Conservation (phyloP, 2,113 vertebrate species). For the Phylloscopus trochilus region DNA sequence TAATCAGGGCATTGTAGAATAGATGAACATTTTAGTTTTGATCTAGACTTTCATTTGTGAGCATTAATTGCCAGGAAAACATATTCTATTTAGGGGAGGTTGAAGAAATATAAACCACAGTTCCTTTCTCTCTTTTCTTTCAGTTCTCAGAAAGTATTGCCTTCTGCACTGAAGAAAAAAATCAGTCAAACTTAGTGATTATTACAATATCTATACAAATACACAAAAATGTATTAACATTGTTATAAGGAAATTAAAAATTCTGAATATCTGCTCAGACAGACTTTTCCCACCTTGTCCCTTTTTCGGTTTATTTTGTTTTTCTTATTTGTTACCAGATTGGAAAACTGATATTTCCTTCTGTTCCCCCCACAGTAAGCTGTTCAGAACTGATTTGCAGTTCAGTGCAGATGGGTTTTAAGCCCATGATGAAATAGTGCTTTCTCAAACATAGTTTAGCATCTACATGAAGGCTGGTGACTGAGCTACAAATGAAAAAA, state of each 20-base stretch:
- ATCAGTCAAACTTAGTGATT: not conserved
- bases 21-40: not conserved
- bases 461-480: not conserved
- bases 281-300: not conserved
- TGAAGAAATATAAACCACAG: not conserved
- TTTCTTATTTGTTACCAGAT: not conserved
- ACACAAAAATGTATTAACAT: not conserved
- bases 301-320: not conserved
- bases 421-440: not conserved
- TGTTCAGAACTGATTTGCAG: not conserved
- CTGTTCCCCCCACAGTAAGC: not conserved
- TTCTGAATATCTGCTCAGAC: not conserved
- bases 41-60: not conserved
- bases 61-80: not conserved
- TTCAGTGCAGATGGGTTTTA: not conserved
- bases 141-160: not conserved
- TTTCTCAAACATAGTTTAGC: not conserved
- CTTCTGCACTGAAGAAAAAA: not conserved
- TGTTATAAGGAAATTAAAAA: not conserved
- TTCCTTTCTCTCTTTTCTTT: not conserved
- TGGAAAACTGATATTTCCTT: not conserved
- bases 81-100: not conserved
- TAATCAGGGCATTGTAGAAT: not conserved
- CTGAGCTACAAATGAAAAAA: not conserved
- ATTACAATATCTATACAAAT: not conserved